These are phyloP conservation scores for Hyppa rectilinea DNA, from an alignment of 2,888 invertebrate genomes.

Conservation along the genomic window DNA sequence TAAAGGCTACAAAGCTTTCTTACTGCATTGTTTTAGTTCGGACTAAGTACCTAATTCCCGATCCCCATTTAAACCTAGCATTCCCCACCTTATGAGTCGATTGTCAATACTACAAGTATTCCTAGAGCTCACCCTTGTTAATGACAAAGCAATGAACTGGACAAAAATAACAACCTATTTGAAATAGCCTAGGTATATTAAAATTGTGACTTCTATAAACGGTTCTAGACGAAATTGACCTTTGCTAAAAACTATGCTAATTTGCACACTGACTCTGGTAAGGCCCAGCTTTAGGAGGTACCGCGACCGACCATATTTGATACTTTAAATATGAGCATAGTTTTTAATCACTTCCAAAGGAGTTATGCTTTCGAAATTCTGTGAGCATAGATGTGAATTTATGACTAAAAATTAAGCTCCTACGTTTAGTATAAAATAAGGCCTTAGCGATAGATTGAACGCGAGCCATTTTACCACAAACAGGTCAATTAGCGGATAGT, in stretches of 20 bases:
- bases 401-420: conserved; percentile 17
- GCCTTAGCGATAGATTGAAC: not conserved
- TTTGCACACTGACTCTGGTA: conserved; percentile 65
- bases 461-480: conserved; percentile 32
- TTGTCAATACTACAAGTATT: conserved; percentile 63
- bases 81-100: conserved; percentile 66
- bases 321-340: conserved; percentile 32
- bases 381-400: not conserved
- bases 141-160: conserved; percentile 75
- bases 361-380: not conserved
- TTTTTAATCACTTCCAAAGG: conserved; percentile 30
- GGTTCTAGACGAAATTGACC: conserved; percentile 78
- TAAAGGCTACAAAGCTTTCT: conserved; percentile 58
- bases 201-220: conserved; percentile 76
- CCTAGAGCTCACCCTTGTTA: conserved; percentile 64
- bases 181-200: conserved; percentile 71
- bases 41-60: conserved; percentile 69
- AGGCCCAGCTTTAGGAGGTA: conserved; percentile 43
- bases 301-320: conserved; percentile 31
- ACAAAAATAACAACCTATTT: conserved; percentile 75
- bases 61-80: conserved; percentile 68
- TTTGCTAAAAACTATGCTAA: conserved; percentile 71
- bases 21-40: conserved; percentile 59
- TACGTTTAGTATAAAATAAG: conserved; percentile 39
- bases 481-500: conserved; percentile 66